These are phyloP conservation scores for Nymphalis polychloros DNA, from an alignment of 2,888 invertebrate species.

Conservation along the genomic window DNA sequence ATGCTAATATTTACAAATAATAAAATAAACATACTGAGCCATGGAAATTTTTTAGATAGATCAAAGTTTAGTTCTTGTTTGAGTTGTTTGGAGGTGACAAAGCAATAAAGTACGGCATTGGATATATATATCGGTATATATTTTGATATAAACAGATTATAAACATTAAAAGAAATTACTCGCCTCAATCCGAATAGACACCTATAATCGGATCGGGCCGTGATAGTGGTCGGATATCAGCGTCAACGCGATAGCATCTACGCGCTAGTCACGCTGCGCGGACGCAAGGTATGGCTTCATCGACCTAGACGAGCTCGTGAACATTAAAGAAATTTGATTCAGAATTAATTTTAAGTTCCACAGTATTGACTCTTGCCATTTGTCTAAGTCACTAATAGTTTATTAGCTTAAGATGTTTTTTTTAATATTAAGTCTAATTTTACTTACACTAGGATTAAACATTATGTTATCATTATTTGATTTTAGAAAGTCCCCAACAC, in stretches of 20 bases:
- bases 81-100: neutral
- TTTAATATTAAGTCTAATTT: no score
- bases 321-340: neutral
- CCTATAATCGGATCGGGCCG: conserved; percentile 61
- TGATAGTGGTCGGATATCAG: conserved; percentile 53
- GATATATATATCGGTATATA: neutral
- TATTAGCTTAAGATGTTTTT: no score
- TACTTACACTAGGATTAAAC: no score
- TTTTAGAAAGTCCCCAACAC: no score
- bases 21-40: no score
- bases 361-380: no score
- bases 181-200: conserved; percentile 49
- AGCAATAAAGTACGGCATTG: neutral
- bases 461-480: no score
- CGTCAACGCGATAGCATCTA: conserved; percentile 53
- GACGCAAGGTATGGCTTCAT: conserved; percentile 42
- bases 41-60: no score
- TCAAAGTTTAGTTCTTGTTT: neutral
- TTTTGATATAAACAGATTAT: conserved; percentile 26
- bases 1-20: no score
- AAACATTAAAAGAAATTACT: conserved; percentile 44
- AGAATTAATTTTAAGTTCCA: no score
- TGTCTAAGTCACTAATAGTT: no score
- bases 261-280: conserved; percentile 41
- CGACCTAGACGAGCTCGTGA: conserved; percentile 13